These are phyloP conservation scores for Charaxes varanes DNA, from an alignment of 1,140 invertebrate genomes.

Conservation along the genomic window DNA sequence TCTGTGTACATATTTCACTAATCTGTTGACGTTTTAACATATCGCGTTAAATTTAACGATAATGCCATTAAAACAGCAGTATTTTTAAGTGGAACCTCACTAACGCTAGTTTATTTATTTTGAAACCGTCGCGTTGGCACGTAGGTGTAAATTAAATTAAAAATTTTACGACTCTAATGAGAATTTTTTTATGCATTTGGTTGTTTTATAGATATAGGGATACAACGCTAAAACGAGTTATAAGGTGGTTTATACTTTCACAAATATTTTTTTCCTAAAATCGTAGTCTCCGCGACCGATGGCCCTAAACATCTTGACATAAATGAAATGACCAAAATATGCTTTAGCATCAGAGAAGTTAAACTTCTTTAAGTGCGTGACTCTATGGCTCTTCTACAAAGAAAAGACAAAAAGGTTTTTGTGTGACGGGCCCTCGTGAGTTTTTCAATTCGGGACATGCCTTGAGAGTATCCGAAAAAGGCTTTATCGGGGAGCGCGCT, in stretches of 20 bases:
- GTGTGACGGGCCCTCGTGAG: slow-evolving; percentile 64
- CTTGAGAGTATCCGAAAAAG: slow-evolving; percentile 51
- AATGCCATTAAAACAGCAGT: slow-evolving; percentile 17
- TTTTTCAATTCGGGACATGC: slow-evolving; percentile 61
- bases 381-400: slow-evolving; percentile 38
- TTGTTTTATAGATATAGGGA: no score
- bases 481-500: slow-evolving; percentile 43
- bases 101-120: slow-evolving; percentile 11
- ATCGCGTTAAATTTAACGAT: slow-evolving; percentile 19
- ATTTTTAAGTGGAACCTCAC: slow-evolving; percentile 14
- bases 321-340: neutral
- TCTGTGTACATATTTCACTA: slow-evolving; percentile 11
- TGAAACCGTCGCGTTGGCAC: slow-evolving; percentile 4
- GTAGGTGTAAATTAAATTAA: slow-evolving; percentile 11
- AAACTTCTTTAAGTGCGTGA: slow-evolving; percentile 2
- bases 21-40: slow-evolving; percentile 16
- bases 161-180: no score
- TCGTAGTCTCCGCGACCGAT: no score
- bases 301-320: no score
- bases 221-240: no score
- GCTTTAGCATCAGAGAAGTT: no score
- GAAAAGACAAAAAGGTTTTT: slow-evolving; percentile 69
- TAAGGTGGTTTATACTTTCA: no score
- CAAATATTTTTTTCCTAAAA: no score
- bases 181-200: no score